Percentiles rank a stretch among this genome's conserved stretches.
These are phyloP conservation scores for Craseonycteris thonglongyai DNA, from an alignment of 2,113 vertebrate genomes.

Conservation along the genomic window DNA sequence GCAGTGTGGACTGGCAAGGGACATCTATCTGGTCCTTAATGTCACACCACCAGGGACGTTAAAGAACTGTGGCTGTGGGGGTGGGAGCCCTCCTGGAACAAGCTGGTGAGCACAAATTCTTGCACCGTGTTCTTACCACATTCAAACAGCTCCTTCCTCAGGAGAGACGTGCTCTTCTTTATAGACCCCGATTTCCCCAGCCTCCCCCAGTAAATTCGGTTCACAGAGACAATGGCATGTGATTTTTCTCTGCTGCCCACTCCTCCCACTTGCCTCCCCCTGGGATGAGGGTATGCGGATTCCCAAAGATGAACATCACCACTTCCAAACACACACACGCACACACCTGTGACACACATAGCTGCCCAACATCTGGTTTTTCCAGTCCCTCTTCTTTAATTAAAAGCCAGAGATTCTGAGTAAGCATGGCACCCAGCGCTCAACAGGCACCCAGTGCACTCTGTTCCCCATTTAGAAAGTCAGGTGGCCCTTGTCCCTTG, in stretches of 20 bases:
- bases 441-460: not conserved
- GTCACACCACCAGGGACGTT: not conserved
- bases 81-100: accelerated
- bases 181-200: not conserved
- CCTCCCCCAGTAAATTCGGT: not conserved
- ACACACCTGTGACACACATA: not conserved
- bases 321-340: not conserved
- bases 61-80: not conserved
- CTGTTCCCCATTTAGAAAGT: not conserved
- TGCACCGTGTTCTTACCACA: not conserved
- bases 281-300: not conserved
- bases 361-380: not conserved
- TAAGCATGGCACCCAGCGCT: not conserved
- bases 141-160: not conserved
- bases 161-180: not conserved
- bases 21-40: slow-evolving; percentile 15
- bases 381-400: not conserved
- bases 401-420: not conserved
- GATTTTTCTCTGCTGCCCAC: not conserved
- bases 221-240: not conserved
- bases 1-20: not conserved
- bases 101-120: not conserved
- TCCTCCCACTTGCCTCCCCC: not conserved
- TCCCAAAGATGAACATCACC: not conserved
- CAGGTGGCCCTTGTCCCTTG: not conserved